Percentiles rank a stretch among this genome's conserved stretches.
Conservation (phyloP, 2,888 invertebrate genomes). For the Cistogaster globosa region DNA sequence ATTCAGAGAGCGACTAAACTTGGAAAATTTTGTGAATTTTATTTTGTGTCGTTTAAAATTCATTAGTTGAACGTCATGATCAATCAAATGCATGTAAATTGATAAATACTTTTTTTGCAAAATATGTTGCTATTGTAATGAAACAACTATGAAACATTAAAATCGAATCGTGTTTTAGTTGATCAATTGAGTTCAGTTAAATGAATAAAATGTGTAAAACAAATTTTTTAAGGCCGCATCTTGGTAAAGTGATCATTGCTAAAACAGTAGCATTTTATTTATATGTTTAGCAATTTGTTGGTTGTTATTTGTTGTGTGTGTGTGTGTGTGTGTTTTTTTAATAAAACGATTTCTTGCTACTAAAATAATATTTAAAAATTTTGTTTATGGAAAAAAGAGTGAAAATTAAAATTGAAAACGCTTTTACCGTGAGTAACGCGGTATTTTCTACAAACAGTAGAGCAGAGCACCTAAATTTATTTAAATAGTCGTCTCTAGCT, state of each 20-base stretch:
- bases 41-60: slow-evolving; percentile 37
- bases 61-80: slow-evolving; percentile 52
- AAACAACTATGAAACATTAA: slow-evolving; percentile 30
- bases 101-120: too few species aligned
- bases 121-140: not conserved
- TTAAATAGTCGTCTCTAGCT: too few species aligned
- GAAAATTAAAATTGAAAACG: too few species aligned
- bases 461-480: too few species aligned
- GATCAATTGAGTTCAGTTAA: slow-evolving; percentile 70
- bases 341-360: too few species aligned
- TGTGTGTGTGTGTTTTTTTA: too few species aligned
- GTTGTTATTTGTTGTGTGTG: too few species aligned
- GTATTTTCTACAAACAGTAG: too few species aligned
- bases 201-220: slow-evolving; percentile 4
- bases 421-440: too few species aligned
- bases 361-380: too few species aligned
- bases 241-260: not conserved
- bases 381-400: too few species aligned
- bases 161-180: slow-evolving; percentile 58
- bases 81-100: slow-evolving; percentile 50
- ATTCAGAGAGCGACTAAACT: slow-evolving; percentile 17
- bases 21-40: slow-evolving; percentile 9
- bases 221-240: slow-evolving; percentile 6
- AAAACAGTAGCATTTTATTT: not conserved
- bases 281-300: too few species aligned